phyloP scores from a whole-genome alignment of 2,888 invertebrate genomes.

The Leucoma salicis region DNA sequence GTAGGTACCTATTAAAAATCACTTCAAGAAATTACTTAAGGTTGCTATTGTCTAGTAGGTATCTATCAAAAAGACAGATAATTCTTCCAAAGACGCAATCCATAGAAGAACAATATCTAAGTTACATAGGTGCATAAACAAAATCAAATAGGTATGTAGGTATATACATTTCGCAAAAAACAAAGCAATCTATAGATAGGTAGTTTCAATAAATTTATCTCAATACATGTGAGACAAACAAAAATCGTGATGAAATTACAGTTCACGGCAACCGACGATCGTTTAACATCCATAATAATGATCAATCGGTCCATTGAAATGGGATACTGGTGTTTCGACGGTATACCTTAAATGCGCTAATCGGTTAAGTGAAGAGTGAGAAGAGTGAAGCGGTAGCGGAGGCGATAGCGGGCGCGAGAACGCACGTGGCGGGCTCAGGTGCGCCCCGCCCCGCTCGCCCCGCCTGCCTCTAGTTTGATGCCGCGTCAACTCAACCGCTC shows the following conservation, averaged over 20 bases:
- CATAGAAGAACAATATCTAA: no score
- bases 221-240: no score
- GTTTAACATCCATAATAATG: slow-evolving; percentile 55
- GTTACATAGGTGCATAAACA: no score
- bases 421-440: slow-evolving; percentile 72
- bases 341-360: slow-evolving; percentile 58
- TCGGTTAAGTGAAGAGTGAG: slow-evolving; percentile 34
- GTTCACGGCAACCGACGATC: slow-evolving; percentile 46
- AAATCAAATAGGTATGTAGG: no score
- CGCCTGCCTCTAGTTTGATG: slow-evolving; percentile 53
- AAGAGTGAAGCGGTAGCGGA: slow-evolving; percentile 35
- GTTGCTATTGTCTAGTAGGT: no score
- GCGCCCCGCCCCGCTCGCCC: slow-evolving; percentile 73
- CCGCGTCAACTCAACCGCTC: slow-evolving; percentile 62
- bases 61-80: no score
- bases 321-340: slow-evolving; percentile 54
- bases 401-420: slow-evolving; percentile 48
- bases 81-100: no score
- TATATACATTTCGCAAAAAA: no score
- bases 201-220: no score
- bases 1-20: no score
- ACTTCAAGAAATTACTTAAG: no score
- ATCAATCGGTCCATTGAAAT: slow-evolving; percentile 67
- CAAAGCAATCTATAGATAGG: no score
- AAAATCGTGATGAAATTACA: slow-evolving; percentile 36